Conservation (phyloP, 2,888 invertebrate species). For the Labia minor region DNA sequence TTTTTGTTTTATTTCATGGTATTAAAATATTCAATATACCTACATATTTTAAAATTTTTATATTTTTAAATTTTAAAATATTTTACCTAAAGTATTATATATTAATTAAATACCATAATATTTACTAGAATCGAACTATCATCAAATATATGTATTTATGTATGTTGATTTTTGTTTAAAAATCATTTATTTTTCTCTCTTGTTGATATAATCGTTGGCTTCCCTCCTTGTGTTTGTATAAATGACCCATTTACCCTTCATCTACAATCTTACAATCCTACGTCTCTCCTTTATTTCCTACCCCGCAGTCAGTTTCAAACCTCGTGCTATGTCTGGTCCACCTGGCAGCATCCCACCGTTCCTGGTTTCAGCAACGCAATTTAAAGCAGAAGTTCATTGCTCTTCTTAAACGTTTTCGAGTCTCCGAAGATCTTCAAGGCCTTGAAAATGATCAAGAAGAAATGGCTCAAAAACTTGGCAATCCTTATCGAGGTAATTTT, state of each 20-base stretch:
- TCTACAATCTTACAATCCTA: background rate
- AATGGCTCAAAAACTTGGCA: constrained; percentile 39
- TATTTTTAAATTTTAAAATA: too few species aligned
- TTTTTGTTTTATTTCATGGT: too few species aligned
- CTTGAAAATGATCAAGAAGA: constrained; percentile 40
- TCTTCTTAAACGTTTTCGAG: constrained; percentile 82
- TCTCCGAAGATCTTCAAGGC: constrained; percentile 76
- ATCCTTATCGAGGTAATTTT: background rate
- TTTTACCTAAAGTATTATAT: too few species aligned
- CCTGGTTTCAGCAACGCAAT: constrained; percentile 67
- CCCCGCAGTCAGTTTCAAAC: background rate
- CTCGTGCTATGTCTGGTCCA: background rate
- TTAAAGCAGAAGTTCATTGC: constrained; percentile 95
- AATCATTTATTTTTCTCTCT: too few species aligned
- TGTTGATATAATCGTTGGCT: background rate
- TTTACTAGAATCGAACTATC: too few species aligned
- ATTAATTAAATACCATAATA: too few species aligned
- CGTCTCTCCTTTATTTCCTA: background rate
- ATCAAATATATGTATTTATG: too few species aligned
- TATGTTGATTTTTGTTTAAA: too few species aligned
- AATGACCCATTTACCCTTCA: background rate
- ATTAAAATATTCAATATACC: too few species aligned
- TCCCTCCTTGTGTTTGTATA: background rate
- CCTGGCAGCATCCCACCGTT: constrained; percentile 15
- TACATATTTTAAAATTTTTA: too few species aligned